A percentile compares a stretch with the other conserved stretches of the same genome.
Conservation (phyloP, 1,140 invertebrate species). For the Orchestia grillus region DNA sequence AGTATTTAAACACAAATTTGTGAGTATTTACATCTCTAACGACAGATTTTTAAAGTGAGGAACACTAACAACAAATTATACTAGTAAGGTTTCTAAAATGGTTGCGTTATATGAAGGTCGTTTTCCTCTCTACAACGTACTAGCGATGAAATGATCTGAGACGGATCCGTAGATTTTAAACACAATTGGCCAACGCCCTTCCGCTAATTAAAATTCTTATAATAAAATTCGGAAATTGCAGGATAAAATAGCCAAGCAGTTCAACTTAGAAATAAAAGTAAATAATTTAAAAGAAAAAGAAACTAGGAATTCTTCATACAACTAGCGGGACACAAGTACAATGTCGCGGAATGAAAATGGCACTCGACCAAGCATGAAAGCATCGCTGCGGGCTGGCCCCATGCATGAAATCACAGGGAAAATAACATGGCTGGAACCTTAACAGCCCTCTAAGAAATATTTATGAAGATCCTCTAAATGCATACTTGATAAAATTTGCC, state of each 20-base stretch:
- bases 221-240: neutral
- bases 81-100: neutral
- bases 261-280: neutral
- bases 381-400: neutral
- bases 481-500: neutral
- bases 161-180: neutral
- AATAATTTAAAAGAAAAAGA: neutral
- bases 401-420: neutral
- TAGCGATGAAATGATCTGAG: neutral
- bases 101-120: neutral
- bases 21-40: neutral
- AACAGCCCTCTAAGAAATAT: neutral
- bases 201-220: neutral
- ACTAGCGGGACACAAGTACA: neutral
- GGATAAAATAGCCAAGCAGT: neutral
- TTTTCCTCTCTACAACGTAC: neutral
- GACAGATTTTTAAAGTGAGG: neutral
- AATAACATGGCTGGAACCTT: neutral
- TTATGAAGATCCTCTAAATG: neutral
- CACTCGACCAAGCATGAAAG: neutral
- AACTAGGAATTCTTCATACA: neutral
- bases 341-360: neutral
- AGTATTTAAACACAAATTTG: no score
- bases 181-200: neutral
- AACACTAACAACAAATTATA: neutral